Evolutionary conservation across 2,888 invertebrate species (phyloP).

Genomic region (Drosophila pseudotakahashii): DNA sequence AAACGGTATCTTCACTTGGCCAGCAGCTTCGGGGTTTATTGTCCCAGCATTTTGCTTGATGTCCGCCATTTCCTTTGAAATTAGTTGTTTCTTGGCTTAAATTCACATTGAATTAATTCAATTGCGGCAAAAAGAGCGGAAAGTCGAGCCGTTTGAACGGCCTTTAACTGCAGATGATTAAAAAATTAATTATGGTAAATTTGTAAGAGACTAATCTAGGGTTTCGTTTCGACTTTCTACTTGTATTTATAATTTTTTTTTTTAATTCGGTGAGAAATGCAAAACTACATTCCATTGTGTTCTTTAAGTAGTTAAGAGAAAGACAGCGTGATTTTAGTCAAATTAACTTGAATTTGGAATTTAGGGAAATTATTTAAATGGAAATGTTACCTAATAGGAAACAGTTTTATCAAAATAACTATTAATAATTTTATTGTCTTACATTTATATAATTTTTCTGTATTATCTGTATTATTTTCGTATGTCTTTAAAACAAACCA

Average conservation of each 20-base stretch:
- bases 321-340: constrained; percentile 8
- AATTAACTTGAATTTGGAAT: background rate
- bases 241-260: background rate
- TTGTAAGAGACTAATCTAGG: constrained; percentile 10
- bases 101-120: constrained; percentile 45
- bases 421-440: background rate
- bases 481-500: background rate
- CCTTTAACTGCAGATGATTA: constrained; percentile 28
- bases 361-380: background rate
- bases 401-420: background rate
- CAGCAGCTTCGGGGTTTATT: constrained; percentile 20
- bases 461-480: too few species aligned
- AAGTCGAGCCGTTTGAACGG: constrained; percentile 21
- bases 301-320: constrained; percentile 1
- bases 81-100: constrained; percentile 36
- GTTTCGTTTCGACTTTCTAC: constrained; percentile 27
- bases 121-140: constrained; percentile 24
- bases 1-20: constrained; percentile 22
- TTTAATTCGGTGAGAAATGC: constrained; percentile 21
- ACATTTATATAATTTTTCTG: too few species aligned
- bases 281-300: constrained; percentile 18
- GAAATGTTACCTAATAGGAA: background rate
- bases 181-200: constrained; percentile 39
- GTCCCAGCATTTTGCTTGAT: constrained; percentile 44
- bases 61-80: constrained; percentile 44